Conservation (phyloP, 2,113 vertebrate genomes). For the Sinocyclocheilus grahami region DNA sequence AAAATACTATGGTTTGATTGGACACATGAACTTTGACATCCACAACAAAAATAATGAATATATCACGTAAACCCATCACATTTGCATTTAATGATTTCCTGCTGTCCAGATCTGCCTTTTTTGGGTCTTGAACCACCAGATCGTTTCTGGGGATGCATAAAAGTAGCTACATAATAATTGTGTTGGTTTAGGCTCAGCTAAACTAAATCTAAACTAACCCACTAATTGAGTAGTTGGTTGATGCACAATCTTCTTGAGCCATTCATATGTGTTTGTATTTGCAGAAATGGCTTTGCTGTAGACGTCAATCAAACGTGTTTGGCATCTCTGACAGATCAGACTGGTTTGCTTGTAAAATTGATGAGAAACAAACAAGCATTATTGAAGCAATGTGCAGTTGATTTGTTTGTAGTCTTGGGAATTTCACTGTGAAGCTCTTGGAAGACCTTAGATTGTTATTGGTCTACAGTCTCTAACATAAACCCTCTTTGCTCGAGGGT, state of each 20-base stretch:
- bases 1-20: not conserved
- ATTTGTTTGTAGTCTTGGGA: not conserved
- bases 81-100: not conserved
- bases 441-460: not conserved
- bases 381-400: slow-evolving; percentile 1
- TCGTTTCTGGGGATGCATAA: not conserved
- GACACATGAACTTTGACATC: not conserved
- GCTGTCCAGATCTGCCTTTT: not conserved
- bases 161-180: not conserved
- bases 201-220: not conserved
- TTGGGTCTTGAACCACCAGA: not conserved
- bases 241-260: not conserved
- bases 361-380: not conserved
- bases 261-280: not conserved
- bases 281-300: not conserved
- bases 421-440: not conserved
- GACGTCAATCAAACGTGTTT: not conserved
- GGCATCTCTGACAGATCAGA: not conserved
- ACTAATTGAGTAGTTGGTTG: not conserved
- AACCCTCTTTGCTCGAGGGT: not conserved
- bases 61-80: not conserved
- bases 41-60: not conserved
- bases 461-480: slow-evolving; percentile 1
- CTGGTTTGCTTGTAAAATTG: not conserved
- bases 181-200: not conserved